Percentiles rank a stretch among this genome's conserved stretches.
These are phyloP conservation scores for Trichoplusia ni DNA, from an alignment of 1,140 invertebrate genomes.

Conservation along the genomic window DNA sequence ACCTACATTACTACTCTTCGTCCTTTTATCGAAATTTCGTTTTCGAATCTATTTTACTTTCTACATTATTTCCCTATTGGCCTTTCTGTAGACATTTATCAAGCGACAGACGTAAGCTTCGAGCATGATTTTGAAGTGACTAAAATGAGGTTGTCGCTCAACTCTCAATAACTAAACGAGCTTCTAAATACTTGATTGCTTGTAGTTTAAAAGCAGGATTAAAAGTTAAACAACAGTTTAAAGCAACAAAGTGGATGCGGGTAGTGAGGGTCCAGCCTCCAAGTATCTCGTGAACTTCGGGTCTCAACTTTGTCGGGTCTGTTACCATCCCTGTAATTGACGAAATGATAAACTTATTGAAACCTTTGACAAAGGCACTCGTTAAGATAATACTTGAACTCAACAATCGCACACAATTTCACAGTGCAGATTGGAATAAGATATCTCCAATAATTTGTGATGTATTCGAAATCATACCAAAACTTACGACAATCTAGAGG, in stretches of 20 bases:
- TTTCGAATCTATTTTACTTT: slow-evolving; percentile 40
- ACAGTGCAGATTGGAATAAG: no score
- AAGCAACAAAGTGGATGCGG: slow-evolving; percentile 64
- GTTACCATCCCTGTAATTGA: slow-evolving; percentile 47
- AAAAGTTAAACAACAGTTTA: slow-evolving; percentile 61
- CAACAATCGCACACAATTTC: no score
- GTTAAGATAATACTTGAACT: slow-evolving; percentile 7
- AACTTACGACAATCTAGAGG: neutral
- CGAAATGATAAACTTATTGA: slow-evolving; percentile 36
- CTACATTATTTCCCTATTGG: slow-evolving; percentile 41
- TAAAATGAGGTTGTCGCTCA: slow-evolving; percentile 47
- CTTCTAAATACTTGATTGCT: slow-evolving; percentile 58
- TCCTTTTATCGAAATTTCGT: slow-evolving; percentile 36
- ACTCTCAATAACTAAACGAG: slow-evolving; percentile 59
- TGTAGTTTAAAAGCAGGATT: slow-evolving; percentile 61
- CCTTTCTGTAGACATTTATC: slow-evolving; percentile 31
- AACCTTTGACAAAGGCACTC: slow-evolving; percentile 39
- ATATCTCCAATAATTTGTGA: no score
- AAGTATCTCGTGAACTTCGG: slow-evolving; percentile 68
- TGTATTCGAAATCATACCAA: neutral
- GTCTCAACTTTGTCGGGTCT: slow-evolving; percentile 59
- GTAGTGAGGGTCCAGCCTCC: slow-evolving; percentile 68
- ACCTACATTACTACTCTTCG: slow-evolving; percentile 31
- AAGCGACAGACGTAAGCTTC: slow-evolving; percentile 49
- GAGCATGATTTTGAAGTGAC: slow-evolving; percentile 51